Conservation (phyloP, 2,113 vertebrate species). For the Notothenia rossii region DNA sequence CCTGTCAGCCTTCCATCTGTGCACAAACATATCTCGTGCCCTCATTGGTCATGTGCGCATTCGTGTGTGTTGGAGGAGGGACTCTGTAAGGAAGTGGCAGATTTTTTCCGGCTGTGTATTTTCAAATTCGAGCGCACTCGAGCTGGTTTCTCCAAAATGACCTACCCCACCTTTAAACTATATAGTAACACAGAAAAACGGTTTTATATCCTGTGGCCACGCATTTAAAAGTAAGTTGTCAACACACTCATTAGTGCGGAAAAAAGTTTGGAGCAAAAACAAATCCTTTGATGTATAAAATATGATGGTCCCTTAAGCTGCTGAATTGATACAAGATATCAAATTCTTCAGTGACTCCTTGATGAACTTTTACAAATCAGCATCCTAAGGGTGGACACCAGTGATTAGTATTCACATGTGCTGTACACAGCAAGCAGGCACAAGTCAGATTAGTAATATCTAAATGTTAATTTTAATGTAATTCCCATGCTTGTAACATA, state of each 20-base stretch:
- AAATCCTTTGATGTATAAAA: constrained; percentile 35
- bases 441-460: constrained; percentile 32
- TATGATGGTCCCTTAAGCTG: neutral
- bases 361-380: constrained; percentile 19
- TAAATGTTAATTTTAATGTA: constrained; percentile 49
- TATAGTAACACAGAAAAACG: neutral
- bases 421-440: neutral
- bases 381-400: neutral
- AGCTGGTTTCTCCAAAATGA: too few species aligned
- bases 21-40: too few species aligned
- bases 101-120: too few species aligned
- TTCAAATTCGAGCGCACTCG: too few species aligned
- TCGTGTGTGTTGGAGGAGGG: too few species aligned
- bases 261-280: constrained; percentile 15
- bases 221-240: neutral
- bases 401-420: constrained; percentile 24
- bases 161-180: neutral
- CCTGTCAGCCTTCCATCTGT: too few species aligned
- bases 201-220: neutral
- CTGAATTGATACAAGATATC: constrained; percentile 16
- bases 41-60: too few species aligned
- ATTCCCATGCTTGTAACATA: constrained; percentile 18
- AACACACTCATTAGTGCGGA: neutral
- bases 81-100: too few species aligned
- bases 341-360: constrained; percentile 25